Percentiles rank a stretch among this genome's conserved stretches.
Evolutionary conservation across 2,888 invertebrate genomes (phyloP).

Genomic region (Netelia inedita): DNA sequence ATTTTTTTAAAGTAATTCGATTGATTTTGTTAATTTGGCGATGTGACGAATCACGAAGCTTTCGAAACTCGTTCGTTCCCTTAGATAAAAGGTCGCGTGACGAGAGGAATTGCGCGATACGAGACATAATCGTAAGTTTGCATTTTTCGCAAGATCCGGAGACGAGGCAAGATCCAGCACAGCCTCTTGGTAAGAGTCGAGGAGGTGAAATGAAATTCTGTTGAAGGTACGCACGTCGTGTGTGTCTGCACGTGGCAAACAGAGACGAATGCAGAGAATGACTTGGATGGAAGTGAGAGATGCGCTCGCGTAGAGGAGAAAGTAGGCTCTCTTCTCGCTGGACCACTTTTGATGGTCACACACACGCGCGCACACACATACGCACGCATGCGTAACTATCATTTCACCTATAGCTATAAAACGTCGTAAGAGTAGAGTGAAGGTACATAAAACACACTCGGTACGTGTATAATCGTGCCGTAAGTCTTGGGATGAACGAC

Average conservation of each 20-base stretch:
- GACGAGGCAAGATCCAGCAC: slow-evolving; percentile 6
- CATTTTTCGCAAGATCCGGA: neutral
- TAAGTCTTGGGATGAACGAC: slow-evolving; percentile 62
- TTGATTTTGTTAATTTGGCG: neutral
- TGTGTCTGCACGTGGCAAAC: slow-evolving; percentile 50
- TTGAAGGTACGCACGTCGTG: slow-evolving; percentile 62
- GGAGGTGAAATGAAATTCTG: slow-evolving; percentile 73
- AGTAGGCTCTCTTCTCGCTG: slow-evolving; percentile 74
- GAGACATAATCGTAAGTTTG: slow-evolving; percentile 45
- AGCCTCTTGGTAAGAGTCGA: slow-evolving; percentile 57
- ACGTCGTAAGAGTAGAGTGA: slow-evolving; percentile 43
- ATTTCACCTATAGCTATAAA: slow-evolving; percentile 46
- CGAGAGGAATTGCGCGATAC: slow-evolving; percentile 16
- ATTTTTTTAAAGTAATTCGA: neutral
- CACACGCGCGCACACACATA: slow-evolving; percentile 25
- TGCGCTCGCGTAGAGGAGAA: slow-evolving; percentile 70
- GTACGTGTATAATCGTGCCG: slow-evolving; percentile 25
- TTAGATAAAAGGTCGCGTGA: slow-evolving; percentile 24
- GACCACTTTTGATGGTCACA: slow-evolving; percentile 69
- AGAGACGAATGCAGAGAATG: slow-evolving; percentile 40
- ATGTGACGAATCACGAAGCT: no score
- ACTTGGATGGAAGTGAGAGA: slow-evolving; percentile 47
- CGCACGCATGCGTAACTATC: slow-evolving; percentile 36
- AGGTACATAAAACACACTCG: slow-evolving; percentile 10
- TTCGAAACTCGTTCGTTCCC: no score